Conservation (phyloP, 2,797 vertebrate species). For the Phalloptychus januarius region DNA sequence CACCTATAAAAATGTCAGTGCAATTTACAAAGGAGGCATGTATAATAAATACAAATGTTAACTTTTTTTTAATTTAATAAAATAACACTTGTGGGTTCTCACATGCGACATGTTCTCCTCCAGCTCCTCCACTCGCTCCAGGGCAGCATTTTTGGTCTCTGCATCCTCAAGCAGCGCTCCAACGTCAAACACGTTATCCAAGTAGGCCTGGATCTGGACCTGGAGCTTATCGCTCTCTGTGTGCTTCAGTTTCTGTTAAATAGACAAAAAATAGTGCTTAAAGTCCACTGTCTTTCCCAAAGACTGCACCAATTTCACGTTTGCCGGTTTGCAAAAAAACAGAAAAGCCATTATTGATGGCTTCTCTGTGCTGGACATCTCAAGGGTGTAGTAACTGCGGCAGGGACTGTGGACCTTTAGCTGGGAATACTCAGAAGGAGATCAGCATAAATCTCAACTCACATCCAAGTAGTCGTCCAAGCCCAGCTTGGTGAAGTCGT, state of each 20-base stretch:
- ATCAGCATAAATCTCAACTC: slow-evolving; percentile 39
- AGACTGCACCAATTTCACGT: slow-evolving; percentile 18
- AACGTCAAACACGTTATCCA: slow-evolving; percentile 98
- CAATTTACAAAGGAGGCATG: neutral
- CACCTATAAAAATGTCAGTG: neutral
- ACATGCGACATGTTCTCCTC: slow-evolving; percentile 97
- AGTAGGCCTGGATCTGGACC: slow-evolving; percentile 97
- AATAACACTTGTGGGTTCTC: slow-evolving; percentile 44
- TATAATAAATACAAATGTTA: neutral
- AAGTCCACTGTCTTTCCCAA: neutral
- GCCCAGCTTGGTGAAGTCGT: slow-evolving; percentile 93
- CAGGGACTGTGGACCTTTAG: slow-evolving; percentile 5
- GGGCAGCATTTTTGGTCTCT: slow-evolving; percentile 96
- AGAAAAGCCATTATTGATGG: slow-evolving; percentile 44
- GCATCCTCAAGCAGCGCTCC: slow-evolving; percentile 97
- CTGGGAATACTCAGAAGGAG: slow-evolving; percentile 6
- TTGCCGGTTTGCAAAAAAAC: slow-evolving; percentile 20
- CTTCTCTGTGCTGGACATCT: slow-evolving; percentile 29
- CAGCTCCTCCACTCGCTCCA: slow-evolving; percentile 97
- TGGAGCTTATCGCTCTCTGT: slow-evolving; percentile 97
- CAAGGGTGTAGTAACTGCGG: slow-evolving; percentile 20
- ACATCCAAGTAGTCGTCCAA: slow-evolving; percentile 96
- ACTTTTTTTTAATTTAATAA: neutral
- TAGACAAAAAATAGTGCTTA: slow-evolving; percentile 8
- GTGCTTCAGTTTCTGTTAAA: slow-evolving; percentile 91